phyloP scores from a whole-genome alignment of 2,797 vertebrate species.

The Helarctos malayanus region DNA sequence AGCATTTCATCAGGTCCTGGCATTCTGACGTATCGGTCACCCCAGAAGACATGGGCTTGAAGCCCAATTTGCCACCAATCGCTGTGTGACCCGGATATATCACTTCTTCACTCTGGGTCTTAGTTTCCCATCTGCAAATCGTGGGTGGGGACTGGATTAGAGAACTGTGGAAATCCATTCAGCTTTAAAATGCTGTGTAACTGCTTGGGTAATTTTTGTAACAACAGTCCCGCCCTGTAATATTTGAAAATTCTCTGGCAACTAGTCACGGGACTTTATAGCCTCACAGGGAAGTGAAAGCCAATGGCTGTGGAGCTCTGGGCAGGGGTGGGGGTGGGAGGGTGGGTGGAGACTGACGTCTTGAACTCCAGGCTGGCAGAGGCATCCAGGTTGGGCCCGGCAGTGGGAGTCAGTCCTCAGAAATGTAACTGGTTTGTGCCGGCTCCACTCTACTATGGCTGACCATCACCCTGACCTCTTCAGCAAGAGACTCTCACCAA shows the following conservation, averaged over 20 bases:
- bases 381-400: not conserved
- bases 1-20: not conserved
- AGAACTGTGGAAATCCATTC: not conserved
- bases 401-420: not conserved
- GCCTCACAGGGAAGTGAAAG: not conserved
- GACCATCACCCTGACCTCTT: not conserved
- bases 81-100: not conserved
- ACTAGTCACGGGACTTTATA: not conserved
- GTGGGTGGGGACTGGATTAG: not conserved
- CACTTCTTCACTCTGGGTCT: not conserved
- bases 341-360: not conserved
- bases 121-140: not conserved
- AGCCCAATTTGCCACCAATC: not conserved
- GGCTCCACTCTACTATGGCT: not conserved
- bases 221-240: not conserved
- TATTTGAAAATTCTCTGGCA: not conserved
- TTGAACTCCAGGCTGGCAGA: not conserved
- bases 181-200: conserved; percentile 1
- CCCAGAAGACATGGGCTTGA: not conserved
- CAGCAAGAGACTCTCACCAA: not conserved
- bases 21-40: not conserved
- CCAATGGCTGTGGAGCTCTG: not conserved
- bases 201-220: not conserved
- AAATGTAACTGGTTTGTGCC: not conserved
- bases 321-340: not conserved